Evolutionary conservation across 2,888 invertebrate species (phyloP), one percentile per base, ranked within the genome.

Genomic region (Mayetiola destructor): DNA sequence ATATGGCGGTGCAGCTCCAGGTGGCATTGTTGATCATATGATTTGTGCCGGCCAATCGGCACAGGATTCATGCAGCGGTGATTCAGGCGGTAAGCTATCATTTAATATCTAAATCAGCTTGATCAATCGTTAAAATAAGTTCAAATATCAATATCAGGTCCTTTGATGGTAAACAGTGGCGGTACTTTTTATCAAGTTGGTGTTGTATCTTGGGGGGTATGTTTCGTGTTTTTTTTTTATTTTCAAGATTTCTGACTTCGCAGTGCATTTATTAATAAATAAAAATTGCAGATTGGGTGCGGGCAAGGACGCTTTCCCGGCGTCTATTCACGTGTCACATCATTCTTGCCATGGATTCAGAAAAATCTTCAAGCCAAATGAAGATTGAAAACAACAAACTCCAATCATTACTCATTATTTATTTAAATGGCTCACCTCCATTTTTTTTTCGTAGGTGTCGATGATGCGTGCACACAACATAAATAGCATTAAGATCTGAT

Each of bases 301-400:
- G 90, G 90, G 58, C 89, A 90, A 73, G 89, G 89, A 20, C 88
- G 88, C 67, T 91, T 88, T 72, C 91, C 90, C 0, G 92, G 91
- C 16, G 91, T 92, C 3, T 92, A 92, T 71, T 88, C 90, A 0
- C 79, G 90, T 63, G 84, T 90, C 59, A 85, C 88, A 53, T 78
- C 83, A 63, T 86, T 89, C 75, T 70, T 88, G 64, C 84, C 86
- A 23, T 91, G 91, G 91, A 89, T 91, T 66, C 78, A 79, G 65
- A 89, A 88, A 72, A 90, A 91, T 71, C 76, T 86, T 57, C 82
- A 84, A 70, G 81, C 77, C 64, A 56, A 60, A 56, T 39, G 42
- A 56, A 21, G 9, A 23, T 14, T n/a, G n/a, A n/a, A n/a, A n/a
- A n/a, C n/a, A n/a, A n/a, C n/a, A n/a, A n/a, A n/a, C n/a, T n/a